Evolutionary conservation across 2,888 invertebrate species (phyloP).

Genomic region (Brachynemurus nebulosus): DNA sequence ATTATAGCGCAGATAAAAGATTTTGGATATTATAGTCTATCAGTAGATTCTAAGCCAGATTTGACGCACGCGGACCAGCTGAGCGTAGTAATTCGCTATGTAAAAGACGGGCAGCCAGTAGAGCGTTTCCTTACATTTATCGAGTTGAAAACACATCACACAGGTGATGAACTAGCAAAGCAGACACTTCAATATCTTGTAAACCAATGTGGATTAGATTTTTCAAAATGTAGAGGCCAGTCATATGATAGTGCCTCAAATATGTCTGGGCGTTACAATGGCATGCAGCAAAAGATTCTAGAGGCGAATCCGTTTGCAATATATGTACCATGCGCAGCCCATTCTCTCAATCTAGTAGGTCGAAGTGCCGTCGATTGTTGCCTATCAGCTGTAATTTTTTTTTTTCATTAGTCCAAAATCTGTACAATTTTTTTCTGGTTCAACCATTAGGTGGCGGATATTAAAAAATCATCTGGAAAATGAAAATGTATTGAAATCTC

Average conservation of each 20-base stretch:
- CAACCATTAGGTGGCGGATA: too few relatives aligned
- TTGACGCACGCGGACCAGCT: constrained; percentile 20
- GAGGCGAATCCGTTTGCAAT: constrained; percentile 12
- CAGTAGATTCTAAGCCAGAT: too few relatives aligned
- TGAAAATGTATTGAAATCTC: constrained; percentile 20
- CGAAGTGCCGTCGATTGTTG: constrained; percentile 15
- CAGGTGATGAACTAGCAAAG: not conserved
- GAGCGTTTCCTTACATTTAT: constrained; percentile 3
- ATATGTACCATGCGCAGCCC: constrained; percentile 17
- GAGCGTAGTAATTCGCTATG: constrained; percentile 19
- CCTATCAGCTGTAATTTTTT: constrained; percentile 18
- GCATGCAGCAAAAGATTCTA: not conserved
- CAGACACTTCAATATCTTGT: not conserved
- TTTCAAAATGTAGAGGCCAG: not conserved
- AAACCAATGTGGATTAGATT: not conserved
- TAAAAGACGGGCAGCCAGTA: constrained; percentile 6
- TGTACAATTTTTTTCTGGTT: too few relatives aligned
- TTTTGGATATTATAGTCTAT: too few relatives aligned
- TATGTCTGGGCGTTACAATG: not conserved
- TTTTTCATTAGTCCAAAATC: too few relatives aligned
- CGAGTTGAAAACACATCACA: not conserved
- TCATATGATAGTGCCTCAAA: not conserved
- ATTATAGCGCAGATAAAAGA: too few relatives aligned
- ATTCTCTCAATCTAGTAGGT: constrained; percentile 19
- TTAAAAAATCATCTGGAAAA: too few relatives aligned